Evolutionary conservation across 1,140 invertebrate genomes (phyloP).

Genomic region (Stegodyphus dumicola): DNA sequence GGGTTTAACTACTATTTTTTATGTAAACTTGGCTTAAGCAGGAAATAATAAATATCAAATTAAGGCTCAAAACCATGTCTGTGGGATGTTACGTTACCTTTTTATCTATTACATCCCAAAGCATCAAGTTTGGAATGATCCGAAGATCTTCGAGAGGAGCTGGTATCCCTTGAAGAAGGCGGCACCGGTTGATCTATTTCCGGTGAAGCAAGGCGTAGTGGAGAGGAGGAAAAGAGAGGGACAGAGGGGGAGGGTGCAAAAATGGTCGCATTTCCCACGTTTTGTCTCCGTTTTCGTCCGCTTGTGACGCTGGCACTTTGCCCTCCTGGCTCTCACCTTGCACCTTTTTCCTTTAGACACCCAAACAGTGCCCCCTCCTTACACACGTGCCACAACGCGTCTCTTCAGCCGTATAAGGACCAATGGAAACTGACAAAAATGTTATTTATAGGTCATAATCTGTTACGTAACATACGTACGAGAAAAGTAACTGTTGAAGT

Average conservation of each 20-base stretch:
- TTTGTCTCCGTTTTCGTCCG: conserved; percentile 61
- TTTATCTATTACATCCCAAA: too few relatives aligned
- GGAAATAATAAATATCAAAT: too few relatives aligned
- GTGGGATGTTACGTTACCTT: too few relatives aligned
- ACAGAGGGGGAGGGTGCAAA: conserved; percentile 10
- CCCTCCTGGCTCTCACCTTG: conserved; percentile 54
- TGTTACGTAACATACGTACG: not conserved
- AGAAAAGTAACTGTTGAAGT: too few relatives aligned
- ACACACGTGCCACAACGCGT: conserved; percentile 1
- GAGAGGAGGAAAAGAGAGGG: not conserved
- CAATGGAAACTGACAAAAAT: not conserved
- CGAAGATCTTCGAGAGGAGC: not conserved
- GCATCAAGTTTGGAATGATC: not conserved
- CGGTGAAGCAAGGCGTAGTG: conserved; percentile 37
- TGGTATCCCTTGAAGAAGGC: not conserved
- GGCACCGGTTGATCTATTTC: conserved; percentile 54
- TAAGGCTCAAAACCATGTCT: too few relatives aligned
- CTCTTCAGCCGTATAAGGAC: not conserved
- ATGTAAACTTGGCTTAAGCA: too few relatives aligned
- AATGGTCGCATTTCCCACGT: conserved; percentile 53
- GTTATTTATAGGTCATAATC: not conserved
- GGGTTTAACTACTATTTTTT: too few relatives aligned
- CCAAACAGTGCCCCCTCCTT: conserved; percentile 52
- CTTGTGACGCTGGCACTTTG: conserved; percentile 36
- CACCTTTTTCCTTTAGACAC: conserved; percentile 42